Percentiles rank a stretch among this genome's conserved stretches.
Conservation (phyloP, 2,888 invertebrate species). For the Sclerodermus sp. region DNA sequence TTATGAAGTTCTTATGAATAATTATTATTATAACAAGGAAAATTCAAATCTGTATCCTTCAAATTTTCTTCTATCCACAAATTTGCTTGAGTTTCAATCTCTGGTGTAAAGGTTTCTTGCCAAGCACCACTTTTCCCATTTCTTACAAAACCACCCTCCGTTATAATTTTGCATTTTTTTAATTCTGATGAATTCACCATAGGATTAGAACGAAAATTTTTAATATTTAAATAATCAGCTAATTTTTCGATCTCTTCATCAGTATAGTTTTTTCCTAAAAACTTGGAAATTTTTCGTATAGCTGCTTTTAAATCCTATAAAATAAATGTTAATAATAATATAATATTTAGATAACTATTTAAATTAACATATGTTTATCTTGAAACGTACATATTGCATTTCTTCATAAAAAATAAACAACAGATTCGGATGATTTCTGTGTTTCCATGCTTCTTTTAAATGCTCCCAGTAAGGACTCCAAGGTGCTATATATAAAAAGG, state of each 20-base stretch:
- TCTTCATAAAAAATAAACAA: conserved; percentile 82
- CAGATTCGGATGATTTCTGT: conserved; percentile 68
- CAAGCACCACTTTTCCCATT: conserved; percentile 72
- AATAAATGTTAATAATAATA: conserved; percentile 4
- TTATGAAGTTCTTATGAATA: not conserved
- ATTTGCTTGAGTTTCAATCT: conserved; percentile 69
- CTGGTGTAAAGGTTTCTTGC: conserved; percentile 71
- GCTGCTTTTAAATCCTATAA: conserved; percentile 65
- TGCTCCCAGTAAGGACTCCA: conserved; percentile 82
- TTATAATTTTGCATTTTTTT: conserved; percentile 65
- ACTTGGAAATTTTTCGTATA: conserved; percentile 65
- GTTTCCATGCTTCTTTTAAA: conserved; percentile 74
- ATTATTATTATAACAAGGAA: conserved; percentile 54
- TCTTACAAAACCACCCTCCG: conserved; percentile 67
- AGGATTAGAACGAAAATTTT: conserved; percentile 79
- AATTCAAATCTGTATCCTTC: conserved; percentile 63
- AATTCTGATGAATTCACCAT: conserved; percentile 75
- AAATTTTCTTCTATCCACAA: conserved; percentile 71
- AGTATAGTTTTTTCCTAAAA: conserved; percentile 65
- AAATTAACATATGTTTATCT: conserved; percentile 3
- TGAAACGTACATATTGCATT: conserved; percentile 64
- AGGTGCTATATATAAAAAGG: conserved; percentile 59
- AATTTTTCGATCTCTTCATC: conserved; percentile 65
- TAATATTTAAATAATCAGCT: conserved; percentile 74
- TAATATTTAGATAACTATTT: not conserved